A percentile compares a stretch with the other conserved stretches of the same genome.
Evolutionary conservation across 2,113 vertebrate species (phyloP).

Genomic region (Epinephelus lanceolatus): DNA sequence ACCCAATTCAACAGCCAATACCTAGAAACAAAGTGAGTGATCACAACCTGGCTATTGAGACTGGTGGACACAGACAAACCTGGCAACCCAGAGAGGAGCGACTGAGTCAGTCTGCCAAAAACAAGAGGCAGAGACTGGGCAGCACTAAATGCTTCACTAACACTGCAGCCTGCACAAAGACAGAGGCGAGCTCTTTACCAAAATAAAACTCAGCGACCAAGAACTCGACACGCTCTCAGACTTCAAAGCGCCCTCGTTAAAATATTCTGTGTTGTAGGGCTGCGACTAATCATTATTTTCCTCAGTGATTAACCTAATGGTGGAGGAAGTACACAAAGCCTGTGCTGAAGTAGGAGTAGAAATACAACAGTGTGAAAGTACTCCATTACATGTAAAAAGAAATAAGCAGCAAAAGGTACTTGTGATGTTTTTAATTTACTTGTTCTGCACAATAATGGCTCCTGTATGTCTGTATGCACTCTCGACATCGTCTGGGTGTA

Average conservation of each 20-base stretch:
- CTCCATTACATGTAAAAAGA: not conserved
- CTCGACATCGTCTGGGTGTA: no score
- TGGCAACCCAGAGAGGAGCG: conserved; percentile 5
- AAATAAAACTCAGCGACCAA: conserved; percentile 10
- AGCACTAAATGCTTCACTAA: no score
- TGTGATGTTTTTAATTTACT: no score
- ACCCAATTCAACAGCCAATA: not conserved
- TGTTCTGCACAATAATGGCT: not conserved
- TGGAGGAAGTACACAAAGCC: not conserved
- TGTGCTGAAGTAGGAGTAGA: not conserved
- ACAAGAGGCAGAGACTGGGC: not conserved
- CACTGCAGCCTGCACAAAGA: not conserved
- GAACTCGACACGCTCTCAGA: not conserved
- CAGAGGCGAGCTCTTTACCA: not conserved
- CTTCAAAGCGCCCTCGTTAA: not conserved
- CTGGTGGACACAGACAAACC: conserved; percentile 14
- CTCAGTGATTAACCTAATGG: conserved; percentile 1
- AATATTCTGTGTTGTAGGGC: not conserved
- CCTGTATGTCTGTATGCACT: no score
- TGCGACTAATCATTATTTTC: not conserved
- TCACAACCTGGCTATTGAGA: not conserved
- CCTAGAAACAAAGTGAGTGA: not conserved
- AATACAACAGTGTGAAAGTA: not conserved
- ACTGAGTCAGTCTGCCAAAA: not conserved
- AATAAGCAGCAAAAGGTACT: not conserved